Evolutionary conservation across 2,797 vertebrate species (phyloP), one percentile per base, ranked within the genome.

Genomic region (Xiphophorus birchmanni): DNA sequence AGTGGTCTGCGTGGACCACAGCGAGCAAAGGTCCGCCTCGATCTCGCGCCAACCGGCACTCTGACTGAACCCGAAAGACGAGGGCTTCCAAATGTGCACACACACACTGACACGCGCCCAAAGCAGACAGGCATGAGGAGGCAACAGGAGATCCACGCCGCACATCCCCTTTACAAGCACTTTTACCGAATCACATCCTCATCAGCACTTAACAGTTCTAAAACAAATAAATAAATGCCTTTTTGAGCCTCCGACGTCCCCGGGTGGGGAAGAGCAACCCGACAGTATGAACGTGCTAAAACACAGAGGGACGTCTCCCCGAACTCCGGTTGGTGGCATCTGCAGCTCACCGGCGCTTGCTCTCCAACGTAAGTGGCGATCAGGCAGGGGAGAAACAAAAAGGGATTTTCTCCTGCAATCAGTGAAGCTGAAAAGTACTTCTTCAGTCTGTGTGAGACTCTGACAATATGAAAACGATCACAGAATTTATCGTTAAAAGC

Each of bases 171-270:
- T 82, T 79, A 73, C 65, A 78, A 78, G 80, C 82, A 78, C 82
- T 86, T 32, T 32, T 76, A 84, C 54, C 73, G 58, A 91, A 89
- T 86, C 80, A 80, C 80, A 82, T 82, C 86, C 85, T 92, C 80
- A 90, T 87, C 80, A 75, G 86, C 85, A 90, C 87, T 92, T 86
- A 86, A 73, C 77, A 86, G 86, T 83, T 86, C 77, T 74, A 67
- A 83, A 81, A 80, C 18, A 52, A 52, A 52, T 21, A 69, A 83
- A 80, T n/a, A 12, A 60, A 71, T 2, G 73, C 52, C 76, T 81
- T 73, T 75, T 74, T 74, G 63, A 82, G 76, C 72, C 56, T 52
- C 17, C 26, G 56, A 71, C 45, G 15, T 81, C 47, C 40, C 78
- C 15, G 48, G 40, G 73, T 5, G n/a, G 81, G 58, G 76, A 84